phyloP scores from a whole-genome alignment of 2,113 vertebrate genomes.

The Sminthopsis crassicaudata region DNA sequence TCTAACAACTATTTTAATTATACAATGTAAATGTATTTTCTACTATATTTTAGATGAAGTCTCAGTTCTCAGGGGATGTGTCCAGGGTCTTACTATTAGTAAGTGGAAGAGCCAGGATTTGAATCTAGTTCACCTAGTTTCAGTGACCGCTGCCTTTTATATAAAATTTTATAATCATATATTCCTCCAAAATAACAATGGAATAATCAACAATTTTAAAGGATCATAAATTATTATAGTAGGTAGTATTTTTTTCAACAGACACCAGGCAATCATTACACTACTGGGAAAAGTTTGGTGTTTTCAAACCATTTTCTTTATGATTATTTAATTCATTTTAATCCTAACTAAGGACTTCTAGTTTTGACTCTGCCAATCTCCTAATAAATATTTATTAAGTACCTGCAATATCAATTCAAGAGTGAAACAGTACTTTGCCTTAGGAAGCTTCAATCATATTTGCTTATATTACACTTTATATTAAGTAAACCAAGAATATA shows the following conservation, averaged over 20 bases:
- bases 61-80: background rate
- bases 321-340: background rate
- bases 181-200: too few relatives aligned
- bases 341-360: background rate
- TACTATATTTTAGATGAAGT: background rate
- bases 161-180: background rate
- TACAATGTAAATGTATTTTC: background rate
- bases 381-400: background rate
- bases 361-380: background rate
- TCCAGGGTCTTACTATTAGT: background rate
- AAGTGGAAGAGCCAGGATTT: background rate
- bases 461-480: background rate
- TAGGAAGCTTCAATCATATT: background rate
- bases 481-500: background rate
- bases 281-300: background rate
- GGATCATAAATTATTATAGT: background rate
- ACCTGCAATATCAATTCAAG: background rate
- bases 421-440: background rate
- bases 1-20: background rate
- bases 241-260: background rate
- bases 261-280: background rate
- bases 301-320: background rate
- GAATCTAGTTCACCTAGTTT: background rate
- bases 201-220: too few relatives aligned
- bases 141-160: background rate